Percentiles rank a stretch among this genome's conserved stretches.
Evolutionary conservation across 2,888 invertebrate genomes (phyloP).

Genomic region (Cryptosula pallasiana): DNA sequence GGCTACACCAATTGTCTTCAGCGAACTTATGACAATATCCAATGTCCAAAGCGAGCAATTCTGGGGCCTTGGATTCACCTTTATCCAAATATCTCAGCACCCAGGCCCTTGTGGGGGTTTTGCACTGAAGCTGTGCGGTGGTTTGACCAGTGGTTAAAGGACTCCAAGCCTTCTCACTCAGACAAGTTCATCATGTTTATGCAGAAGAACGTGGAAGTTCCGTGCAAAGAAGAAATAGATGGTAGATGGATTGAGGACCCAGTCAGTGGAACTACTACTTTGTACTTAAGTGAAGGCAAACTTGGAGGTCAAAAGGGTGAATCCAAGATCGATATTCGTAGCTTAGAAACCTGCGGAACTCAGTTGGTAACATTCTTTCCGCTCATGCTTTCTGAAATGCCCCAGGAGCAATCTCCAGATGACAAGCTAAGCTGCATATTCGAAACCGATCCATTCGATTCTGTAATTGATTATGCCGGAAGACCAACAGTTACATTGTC

Average conservation of each 20-base stretch:
- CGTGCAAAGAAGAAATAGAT: background rate
- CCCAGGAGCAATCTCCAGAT: slow-evolving; percentile 6
- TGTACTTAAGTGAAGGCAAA: background rate
- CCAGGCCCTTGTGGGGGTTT: slow-evolving; percentile 24
- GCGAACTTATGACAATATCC: slow-evolving; percentile 27
- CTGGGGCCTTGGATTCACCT: slow-evolving; percentile 31
- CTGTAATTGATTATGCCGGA: background rate
- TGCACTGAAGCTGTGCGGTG: slow-evolving; percentile 17
- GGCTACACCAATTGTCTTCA: slow-evolving; percentile 29
- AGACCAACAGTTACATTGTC: background rate
- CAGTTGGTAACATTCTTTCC: background rate
- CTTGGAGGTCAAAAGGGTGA: background rate
- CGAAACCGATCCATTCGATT: background rate
- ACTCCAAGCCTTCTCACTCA: background rate
- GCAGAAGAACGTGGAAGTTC: background rate
- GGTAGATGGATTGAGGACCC: slow-evolving; percentile 8
- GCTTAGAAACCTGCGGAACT: background rate
- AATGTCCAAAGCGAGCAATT: slow-evolving; percentile 23
- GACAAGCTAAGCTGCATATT: background rate
- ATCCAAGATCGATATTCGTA: background rate
- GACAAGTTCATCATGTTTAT: background rate
- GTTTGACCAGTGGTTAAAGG: background rate
- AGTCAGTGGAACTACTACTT: background rate
- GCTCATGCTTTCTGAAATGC: background rate
- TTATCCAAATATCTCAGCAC: slow-evolving; percentile 28